Percentiles rank a stretch among this genome's conserved stretches.
phyloP scores from a whole-genome alignment of 1,140 invertebrate species.

The Drosophila simulans region DNA sequence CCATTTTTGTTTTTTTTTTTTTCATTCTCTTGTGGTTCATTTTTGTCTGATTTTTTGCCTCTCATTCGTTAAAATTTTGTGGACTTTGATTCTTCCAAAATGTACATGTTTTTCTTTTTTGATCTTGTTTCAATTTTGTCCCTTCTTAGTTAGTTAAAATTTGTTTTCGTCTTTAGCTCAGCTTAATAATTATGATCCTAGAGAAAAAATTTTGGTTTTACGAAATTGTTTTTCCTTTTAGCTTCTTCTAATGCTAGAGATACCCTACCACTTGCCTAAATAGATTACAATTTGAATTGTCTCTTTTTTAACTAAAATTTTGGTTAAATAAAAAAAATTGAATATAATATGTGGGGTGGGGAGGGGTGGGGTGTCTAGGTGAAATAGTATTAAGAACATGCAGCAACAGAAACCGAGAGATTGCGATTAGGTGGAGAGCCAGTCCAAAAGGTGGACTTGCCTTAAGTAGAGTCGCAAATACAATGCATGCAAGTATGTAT shows the following conservation, averaged over 20 bases:
- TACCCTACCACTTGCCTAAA: conserved; percentile 60
- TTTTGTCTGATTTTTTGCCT: conserved; percentile 13
- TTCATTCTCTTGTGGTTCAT: conserved; percentile 8
- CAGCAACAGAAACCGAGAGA: conserved; percentile 41
- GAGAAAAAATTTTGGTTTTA: conserved; percentile 60
- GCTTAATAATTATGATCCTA: conserved; percentile 54
- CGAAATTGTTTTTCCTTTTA: conserved; percentile 36
- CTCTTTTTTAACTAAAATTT: conserved; percentile 34
- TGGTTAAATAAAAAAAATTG: conserved; percentile 21
- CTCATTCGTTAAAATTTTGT: conserved; percentile 28
- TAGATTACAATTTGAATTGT: conserved; percentile 42
- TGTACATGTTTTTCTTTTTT: conserved; percentile 36
- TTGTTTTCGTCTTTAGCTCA: conserved; percentile 38
- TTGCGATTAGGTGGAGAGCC: conserved; percentile 45
- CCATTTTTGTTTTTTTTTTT: conserved; percentile 23
- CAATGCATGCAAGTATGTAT: conserved; percentile 30
- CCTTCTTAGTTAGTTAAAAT: conserved; percentile 24
- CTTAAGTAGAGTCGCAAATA: conserved; percentile 49
- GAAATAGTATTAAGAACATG: not conserved
- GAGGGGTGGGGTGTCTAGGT: not conserved
- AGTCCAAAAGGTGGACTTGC: conserved; percentile 3
- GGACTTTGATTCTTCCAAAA: conserved; percentile 43
- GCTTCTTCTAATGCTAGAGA: conserved; percentile 48
- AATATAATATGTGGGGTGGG: not conserved
- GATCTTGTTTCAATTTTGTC: conserved; percentile 26